Evolutionary conservation across 2,797 vertebrate genomes (phyloP), one percentile per base, ranked within the genome.

Genomic region (Loriculus beryllinus): DNA sequence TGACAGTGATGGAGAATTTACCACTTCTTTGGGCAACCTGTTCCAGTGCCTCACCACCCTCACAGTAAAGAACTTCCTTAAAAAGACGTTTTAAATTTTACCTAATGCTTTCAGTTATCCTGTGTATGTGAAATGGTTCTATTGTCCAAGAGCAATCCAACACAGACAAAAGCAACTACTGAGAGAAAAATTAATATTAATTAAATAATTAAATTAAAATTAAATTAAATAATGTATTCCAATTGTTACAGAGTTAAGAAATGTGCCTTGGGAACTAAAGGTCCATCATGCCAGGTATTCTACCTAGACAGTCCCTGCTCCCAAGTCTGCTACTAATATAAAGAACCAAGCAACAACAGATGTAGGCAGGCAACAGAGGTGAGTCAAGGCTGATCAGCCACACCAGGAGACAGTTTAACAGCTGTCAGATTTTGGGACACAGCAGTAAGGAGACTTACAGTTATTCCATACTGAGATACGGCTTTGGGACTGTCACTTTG

Each of bases 211-310:
- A n/a, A n/a, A n/a, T n/a, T n/a, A n/a, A n/a, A n/a, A n/a, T n/a
- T n/a, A n/a, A n/a, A 47, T 20, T 64, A 60, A 75, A 79, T 37
- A 64, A 31, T 16, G 42, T 10, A 71, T 78, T 56, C 7, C 8
- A 78, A 0, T 45, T 79, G 26, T 56, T 47, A 29, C 12, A 72
- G 5, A 21, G 5, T 9, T 37, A 59, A 6, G 21, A 8, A 91
- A 51, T n/a, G 9, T 7, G 40, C 6, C 18, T 67, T 2, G 12
- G 25, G 12, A 78, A 13, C 28, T 54, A 18, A 68, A 79, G n/a
- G 12, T 6, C 18, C 12, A 12, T 40, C 3, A 33, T 51, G 20
- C 21, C 33, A 10, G 0, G 0, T 35, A 25, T 11, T 57, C 18
- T 19, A 29, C 7, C 5, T n/a, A 40, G 35, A 15, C 15, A 47